Evolutionary conservation across 2,797 vertebrate genomes (phyloP).

Genomic region (Odontamblyopus rebecca): DNA sequence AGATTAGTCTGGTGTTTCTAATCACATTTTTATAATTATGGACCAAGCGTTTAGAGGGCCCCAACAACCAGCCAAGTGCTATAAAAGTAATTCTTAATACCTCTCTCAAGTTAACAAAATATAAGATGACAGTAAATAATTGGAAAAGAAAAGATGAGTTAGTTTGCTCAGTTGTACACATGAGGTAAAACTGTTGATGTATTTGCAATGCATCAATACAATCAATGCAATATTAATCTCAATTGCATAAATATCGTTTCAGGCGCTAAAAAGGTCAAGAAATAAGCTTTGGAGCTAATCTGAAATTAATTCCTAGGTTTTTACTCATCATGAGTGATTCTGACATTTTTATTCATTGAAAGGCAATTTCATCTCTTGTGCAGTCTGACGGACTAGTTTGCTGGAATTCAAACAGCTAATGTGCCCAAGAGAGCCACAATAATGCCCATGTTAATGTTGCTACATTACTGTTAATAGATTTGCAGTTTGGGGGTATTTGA

Average conservation of each 20-base stretch:
- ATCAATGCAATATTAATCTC: slow-evolving; percentile 20
- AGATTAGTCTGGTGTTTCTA: not conserved
- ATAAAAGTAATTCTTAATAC: no score
- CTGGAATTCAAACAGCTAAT: slow-evolving; percentile 25
- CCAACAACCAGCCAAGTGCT: slow-evolving; percentile 1
- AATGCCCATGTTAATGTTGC: slow-evolving; percentile 2
- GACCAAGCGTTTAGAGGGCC: not conserved
- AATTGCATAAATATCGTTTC: slow-evolving; percentile 6
- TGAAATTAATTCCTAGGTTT: slow-evolving; percentile 35
- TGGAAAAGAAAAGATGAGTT: not conserved
- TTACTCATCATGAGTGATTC: slow-evolving; percentile 41
- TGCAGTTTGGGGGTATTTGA: not conserved
- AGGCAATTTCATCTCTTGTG: slow-evolving; percentile 36
- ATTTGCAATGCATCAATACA: not conserved
- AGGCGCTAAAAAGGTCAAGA: slow-evolving; percentile 28
- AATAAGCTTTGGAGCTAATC: slow-evolving; percentile 7
- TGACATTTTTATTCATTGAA: slow-evolving; percentile 52
- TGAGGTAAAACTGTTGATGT: not conserved
- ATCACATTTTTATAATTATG: slow-evolving; percentile 9
- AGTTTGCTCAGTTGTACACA: not conserved
- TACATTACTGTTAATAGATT: slow-evolving; percentile 31
- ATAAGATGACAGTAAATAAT: not conserved
- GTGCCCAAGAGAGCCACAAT: slow-evolving; percentile 14
- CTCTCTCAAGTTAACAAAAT: not conserved
- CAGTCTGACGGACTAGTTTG: slow-evolving; percentile 23